A percentile compares a stretch with the other conserved stretches of the same genome.
phyloP scores from a whole-genome alignment of 2,888 invertebrate species.

The Brachynemurus nebulosus region DNA sequence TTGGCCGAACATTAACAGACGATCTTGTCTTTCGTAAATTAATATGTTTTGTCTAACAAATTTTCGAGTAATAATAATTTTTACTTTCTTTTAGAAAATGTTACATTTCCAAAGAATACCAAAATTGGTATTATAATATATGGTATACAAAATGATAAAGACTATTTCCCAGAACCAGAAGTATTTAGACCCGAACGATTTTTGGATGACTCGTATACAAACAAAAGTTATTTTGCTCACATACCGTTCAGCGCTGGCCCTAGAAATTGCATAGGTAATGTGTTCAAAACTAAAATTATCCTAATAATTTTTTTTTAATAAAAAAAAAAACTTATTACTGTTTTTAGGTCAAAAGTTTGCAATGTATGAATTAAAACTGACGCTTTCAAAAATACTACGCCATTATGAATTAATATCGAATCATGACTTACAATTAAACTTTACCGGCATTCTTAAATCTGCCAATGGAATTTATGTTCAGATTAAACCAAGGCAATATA shows the following conservation, averaged over 20 bases:
- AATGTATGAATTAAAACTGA: conserved; percentile 39
- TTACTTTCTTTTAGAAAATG: too few species aligned
- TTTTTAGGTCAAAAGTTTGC: conserved; percentile 34
- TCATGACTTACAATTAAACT: conserved; percentile 30
- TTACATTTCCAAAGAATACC: too few species aligned
- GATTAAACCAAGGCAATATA: conserved; percentile 10
- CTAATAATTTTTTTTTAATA: too few species aligned
- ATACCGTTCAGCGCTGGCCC: conserved; percentile 1
- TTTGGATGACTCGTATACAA: not conserved
- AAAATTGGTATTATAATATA: not conserved
- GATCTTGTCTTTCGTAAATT: too few species aligned
- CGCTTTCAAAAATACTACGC: conserved; percentile 37
- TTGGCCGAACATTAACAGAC: too few species aligned
- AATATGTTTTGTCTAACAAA: too few species aligned
- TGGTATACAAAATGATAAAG: not conserved
- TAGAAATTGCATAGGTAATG: too few species aligned
- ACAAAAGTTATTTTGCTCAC: not conserved
- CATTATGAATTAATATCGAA: conserved; percentile 31
- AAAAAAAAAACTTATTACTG: too few species aligned
- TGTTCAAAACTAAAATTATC: too few species aligned
- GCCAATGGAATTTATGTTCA: conserved; percentile 33
- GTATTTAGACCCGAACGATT: conserved; percentile 1
- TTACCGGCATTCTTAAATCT: conserved; percentile 35
- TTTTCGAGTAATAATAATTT: too few species aligned
- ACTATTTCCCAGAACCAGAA: conserved; percentile 4